Percentiles rank a stretch among this genome's conserved stretches.
Conservation (phyloP, 2,888 invertebrate genomes). For the Yponomeuta plumbellus region DNA sequence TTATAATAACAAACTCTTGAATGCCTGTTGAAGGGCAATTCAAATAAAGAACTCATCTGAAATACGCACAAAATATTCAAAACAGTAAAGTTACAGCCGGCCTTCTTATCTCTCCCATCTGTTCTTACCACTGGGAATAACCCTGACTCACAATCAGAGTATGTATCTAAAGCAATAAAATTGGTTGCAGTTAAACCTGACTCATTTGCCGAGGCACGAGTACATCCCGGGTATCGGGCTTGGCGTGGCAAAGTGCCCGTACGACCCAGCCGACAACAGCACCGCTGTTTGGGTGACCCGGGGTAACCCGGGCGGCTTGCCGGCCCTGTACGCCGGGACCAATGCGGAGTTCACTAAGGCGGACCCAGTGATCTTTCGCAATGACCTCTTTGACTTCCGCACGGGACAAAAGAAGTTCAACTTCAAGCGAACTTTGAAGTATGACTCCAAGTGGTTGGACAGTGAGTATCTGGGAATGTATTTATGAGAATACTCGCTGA, state of each 20-base stretch:
- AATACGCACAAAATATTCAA: no score
- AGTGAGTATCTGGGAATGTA: conserved; percentile 65
- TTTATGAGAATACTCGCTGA: not conserved
- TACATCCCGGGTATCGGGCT: conserved; percentile 80
- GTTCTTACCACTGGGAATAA: not conserved
- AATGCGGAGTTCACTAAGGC: conserved; percentile 84
- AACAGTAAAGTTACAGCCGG: not conserved
- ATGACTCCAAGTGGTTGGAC: conserved; percentile 84
- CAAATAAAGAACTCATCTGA: no score
- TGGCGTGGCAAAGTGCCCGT: conserved; percentile 83
- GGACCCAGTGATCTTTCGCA: conserved; percentile 83
- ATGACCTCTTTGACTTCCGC: conserved; percentile 78
- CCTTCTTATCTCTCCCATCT: not conserved
- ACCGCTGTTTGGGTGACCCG: conserved; percentile 83
- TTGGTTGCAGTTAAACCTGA: conserved; percentile 63
- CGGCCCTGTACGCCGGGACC: conserved; percentile 83
- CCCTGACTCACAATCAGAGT: not conserved
- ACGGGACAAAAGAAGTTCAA: conserved; percentile 78
- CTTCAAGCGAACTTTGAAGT: conserved; percentile 81
- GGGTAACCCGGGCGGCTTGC: conserved; percentile 80
- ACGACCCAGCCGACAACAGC: conserved; percentile 84
- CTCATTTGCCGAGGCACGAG: conserved; percentile 75
- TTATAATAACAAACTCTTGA: no score
- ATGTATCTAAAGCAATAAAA: not conserved
- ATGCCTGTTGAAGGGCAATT: no score